Evolutionary conservation across 1,140 invertebrate genomes (phyloP), one percentile per base, ranked within the genome.

Genomic region (Caenorhabditis brenneri): DNA sequence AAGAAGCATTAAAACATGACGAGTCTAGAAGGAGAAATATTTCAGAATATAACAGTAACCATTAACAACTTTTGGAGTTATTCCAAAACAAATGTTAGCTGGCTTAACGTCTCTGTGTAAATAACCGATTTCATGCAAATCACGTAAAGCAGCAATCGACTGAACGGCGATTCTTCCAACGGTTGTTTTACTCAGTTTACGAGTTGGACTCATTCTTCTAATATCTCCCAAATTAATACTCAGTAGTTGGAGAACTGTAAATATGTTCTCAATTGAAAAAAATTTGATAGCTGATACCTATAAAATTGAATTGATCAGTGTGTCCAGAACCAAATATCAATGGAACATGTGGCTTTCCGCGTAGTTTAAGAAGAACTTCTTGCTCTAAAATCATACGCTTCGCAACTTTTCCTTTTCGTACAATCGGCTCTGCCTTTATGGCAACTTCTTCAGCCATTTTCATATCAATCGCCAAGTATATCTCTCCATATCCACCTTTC

Each of bases 401-500:
- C 84, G 99, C 97, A 92, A 99, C 97, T 90, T 99, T 98, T 19
- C 86, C 87, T 36, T 96, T 95, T 91, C 99, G 96, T 69, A 96
- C 94, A 29, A 96, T 96, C 1, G 96, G 98, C 92, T 99, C 97
- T 65, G 98, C 95, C 92, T 99, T 99, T 12, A 99, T 93, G 0
- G 97, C 97, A 19, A 99, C 97, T 90, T 95, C 94, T 91, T 98
- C 96, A 24, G 53, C 65, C 19, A 51, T 19, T 51, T 79, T 79
- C 86, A 97, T 92, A 92, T 99, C 97, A 88, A 96, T 92, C 10
- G 96, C 97, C 92, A 98, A 97, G 92, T 99, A 99, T 87, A 99
- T 99, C 92, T 99, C 97, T n/a, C 97, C 97, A 92, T 99, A 99
- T 9, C 97, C 97, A 79, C 97, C 97, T 69, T 96, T 96, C 29